These are phyloP conservation scores for Ailurus styani DNA, from an alignment of 2,113 vertebrate species.

Conservation along the genomic window DNA sequence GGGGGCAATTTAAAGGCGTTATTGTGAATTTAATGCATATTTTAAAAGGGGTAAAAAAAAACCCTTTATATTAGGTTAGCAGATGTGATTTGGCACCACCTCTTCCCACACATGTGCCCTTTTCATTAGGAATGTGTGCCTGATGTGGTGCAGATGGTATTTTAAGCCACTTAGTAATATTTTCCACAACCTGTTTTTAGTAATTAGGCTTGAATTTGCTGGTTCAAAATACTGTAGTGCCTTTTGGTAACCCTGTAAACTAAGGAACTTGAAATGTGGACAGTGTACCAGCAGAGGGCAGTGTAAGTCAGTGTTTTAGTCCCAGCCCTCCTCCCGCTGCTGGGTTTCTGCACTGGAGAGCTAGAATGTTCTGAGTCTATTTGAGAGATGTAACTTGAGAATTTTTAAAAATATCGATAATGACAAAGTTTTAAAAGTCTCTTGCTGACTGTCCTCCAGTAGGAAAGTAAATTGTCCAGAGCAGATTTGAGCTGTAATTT, in stretches of 20 bases:
- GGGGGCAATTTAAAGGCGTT: conserved; percentile 51
- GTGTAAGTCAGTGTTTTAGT: conserved; percentile 72
- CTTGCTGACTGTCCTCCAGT: neutral
- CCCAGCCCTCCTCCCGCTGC: fast-evolving
- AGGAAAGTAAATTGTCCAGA: conserved; percentile 19
- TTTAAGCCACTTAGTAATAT: conserved; percentile 55
- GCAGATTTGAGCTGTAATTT: neutral
- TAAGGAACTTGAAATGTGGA: neutral
- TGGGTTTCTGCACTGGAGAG: neutral
- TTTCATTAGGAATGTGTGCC: conserved; percentile 71
- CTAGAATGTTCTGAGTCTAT: neutral
- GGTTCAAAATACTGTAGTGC: conserved; percentile 22
- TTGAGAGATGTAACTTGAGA: neutral
- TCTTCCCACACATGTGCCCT: conserved; percentile 40
- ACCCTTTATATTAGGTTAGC: conserved; percentile 46
- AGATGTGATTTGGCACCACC: conserved; percentile 54
- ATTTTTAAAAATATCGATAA: neutral
- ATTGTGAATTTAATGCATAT: conserved; percentile 64
- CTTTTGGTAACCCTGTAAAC: conserved; percentile 43
- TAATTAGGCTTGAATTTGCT: conserved; percentile 14
- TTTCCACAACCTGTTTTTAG: conserved; percentile 56
- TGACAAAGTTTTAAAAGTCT: neutral
- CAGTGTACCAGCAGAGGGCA: conserved; percentile 80
- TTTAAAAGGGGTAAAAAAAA: conserved; percentile 52
- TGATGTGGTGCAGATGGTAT: conserved; percentile 49